Base-by-base conservation (phyloP, 2,888 invertebrate genomes). In the Epiblema foenella region DNA sequence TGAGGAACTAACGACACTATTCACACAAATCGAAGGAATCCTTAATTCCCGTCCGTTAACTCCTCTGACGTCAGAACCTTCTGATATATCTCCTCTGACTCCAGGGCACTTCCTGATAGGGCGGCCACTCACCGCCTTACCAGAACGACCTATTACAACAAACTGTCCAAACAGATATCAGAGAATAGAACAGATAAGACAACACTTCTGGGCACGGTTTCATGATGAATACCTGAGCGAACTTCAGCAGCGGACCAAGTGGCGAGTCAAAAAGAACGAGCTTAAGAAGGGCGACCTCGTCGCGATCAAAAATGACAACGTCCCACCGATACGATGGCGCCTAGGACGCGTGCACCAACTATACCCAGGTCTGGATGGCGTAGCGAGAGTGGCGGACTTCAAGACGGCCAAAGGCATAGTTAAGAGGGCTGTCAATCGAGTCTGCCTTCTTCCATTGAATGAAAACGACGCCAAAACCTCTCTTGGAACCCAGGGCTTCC, bases 171-270 rank as follows among this genome's bases (percentile, higher is more conserved):
- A 68, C 64, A 68, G 69, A 69, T 73, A 42, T 49, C 64, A 68
- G 20, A 71, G 37, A 9, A 54, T 76, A 9, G 71, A 74, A 51
- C 69, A 73, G 11, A 29, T 72, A 11, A 49, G 70, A 11, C 66
- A 72, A 29, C 73, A 74, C 33, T 75, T 77, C 24, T 75, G 77
- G 75, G 24, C 56, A 46, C 63, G 75, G n/a, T 75, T 73, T 72
- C 56, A 62, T n/a, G 39, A 49, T 7, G 73, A 76, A 33, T 74
- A 69, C n/a, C 11, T 76, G n/a, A 17, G 52, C 11, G 72, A 74
- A 33, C 67, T 75, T 11, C 75, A 75, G 59, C 65, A 72, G 15
- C 64, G 69, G 20, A 37, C 72, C 2, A 75, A 76, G 24, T 62
- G 62, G 62, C n/a, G 33, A 15, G 29, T 15, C n/a, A 49, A 10